Conservation (phyloP, 2,797 vertebrate genomes). For the Scomberomorus guttatus region DNA sequence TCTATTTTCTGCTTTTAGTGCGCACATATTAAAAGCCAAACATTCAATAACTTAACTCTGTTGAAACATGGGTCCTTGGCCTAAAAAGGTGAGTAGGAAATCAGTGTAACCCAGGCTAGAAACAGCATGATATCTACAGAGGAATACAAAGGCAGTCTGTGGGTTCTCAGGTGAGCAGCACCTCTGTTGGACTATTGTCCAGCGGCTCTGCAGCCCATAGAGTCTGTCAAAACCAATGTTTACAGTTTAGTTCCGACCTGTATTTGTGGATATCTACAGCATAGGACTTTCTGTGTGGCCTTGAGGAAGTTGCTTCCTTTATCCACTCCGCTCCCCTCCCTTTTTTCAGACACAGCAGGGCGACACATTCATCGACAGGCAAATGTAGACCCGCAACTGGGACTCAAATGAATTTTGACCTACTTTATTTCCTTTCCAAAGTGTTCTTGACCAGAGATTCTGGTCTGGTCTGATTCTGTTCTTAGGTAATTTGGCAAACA, state of each 20-base stretch:
- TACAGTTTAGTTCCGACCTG: constrained; percentile 1
- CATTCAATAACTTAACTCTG: neutral
- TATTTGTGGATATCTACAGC: too few relatives aligned
- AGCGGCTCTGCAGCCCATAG: constrained; percentile 6
- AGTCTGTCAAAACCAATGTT: neutral
- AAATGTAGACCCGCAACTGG: constrained; percentile 25
- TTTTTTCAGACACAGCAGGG: constrained; percentile 56
- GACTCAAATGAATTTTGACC: constrained; percentile 1
- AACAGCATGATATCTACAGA: neutral
- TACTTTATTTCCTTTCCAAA: constrained; percentile 10
- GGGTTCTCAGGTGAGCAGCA: neutral
- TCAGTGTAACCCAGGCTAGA: neutral
- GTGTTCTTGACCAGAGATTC: neutral
- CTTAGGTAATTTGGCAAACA: constrained; percentile 59
- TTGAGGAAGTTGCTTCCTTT: constrained; percentile 59
- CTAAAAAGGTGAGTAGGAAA: neutral
- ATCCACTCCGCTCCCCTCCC: constrained; percentile 43
- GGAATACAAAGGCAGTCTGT: neutral
- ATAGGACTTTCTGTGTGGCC: constrained; percentile 58
- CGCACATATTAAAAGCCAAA: neutral
- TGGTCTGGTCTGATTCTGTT: too few relatives aligned
- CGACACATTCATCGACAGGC: constrained; percentile 61
- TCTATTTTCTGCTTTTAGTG: neutral
- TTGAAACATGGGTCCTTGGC: neutral
- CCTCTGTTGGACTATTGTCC: neutral